Evolutionary conservation across 2,797 vertebrate species (phyloP), one percentile per base, ranked within the genome.

Genomic region (Lacerta agilis): DNA sequence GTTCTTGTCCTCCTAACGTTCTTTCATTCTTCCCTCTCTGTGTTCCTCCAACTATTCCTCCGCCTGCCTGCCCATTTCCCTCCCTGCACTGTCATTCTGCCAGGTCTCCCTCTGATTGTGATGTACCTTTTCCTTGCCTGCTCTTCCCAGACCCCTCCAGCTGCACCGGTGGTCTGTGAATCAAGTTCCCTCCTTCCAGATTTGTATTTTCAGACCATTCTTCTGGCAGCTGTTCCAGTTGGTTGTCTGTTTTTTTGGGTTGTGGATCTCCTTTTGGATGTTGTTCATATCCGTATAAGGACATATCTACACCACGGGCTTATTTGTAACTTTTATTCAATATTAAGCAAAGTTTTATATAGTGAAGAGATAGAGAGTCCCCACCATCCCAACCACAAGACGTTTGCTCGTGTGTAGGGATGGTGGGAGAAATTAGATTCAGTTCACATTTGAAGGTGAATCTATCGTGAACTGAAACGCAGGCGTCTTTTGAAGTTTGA

Each of bases 11-110:
- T 45, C 86, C 90, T 86, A 85, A 88, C 58, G 41, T 86, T 88
- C 77, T 86, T 73, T 27, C 73, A 82, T 85, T 85, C 69, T 87
- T 55, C 36, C 80, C 55, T 83, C 84, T 49, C 83, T 86, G 78
- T 77, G 4, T 71, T 79, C 23, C 5, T 33, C 66, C 69, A 27
- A n/a, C 66, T 69, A 41, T 10, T 43, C 73, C 69, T 71, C 38
- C n/a, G 82, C 77, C 43, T 76, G 20, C 38, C 83, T 85, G 67
- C 64, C 76, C 49, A 41, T 82, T 82, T 86, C 82, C 82, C 79
- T 73, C 20, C 73, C 79, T 82, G 23, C 41, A 15, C 71, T 89
- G 18, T 76, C 61, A 67, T 41, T 86, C 71, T 76, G 78, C 71
- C 88, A 67, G 72, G 20, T n/a, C 33, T 67, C 67, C 29, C 20